Evolutionary conservation across 2,113 vertebrate genomes (phyloP), one percentile per base, ranked within the genome.

Genomic region (Rattus rattus): DNA sequence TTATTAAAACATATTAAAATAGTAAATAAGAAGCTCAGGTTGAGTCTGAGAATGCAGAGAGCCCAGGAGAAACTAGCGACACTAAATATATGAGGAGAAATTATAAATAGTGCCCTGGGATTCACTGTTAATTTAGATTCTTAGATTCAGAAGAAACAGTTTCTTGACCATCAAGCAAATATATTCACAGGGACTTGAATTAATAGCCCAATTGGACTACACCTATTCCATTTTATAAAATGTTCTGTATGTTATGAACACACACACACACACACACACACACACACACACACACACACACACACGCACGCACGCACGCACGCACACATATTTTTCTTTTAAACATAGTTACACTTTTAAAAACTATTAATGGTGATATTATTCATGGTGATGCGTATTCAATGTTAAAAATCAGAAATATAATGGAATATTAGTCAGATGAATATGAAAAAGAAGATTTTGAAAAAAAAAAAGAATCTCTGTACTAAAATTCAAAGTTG

Each of bases 401-500:
- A 36, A 1, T 11, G 17, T 88, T 88, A 16, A 91, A 84, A 54
- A 59, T 36, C 36, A n/a, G 16, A 67, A 76, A 54, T 14, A 77
- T 75, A 47, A 59, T 56, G 30, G 30, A 52, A 80, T 54, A 56
- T 56, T 54, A 54, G 28, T 54, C 33, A 59, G 3, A 26, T 4
- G 13, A 10, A 19, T 54, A 88, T 20, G 3, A 36, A 93, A 88
- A 77, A 7, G 39, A 63, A 19, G 33, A 39, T 43, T 75, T 43
- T 43, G 28, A 11, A 67, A 30, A 20, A 67, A 30, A 20, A 70
- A 43, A 75, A 73, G 10, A 16, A 69, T 65, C 47, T 47, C 6
- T 91, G 83, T 79, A 69, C 28, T 33, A 94, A 94, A 16, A 76
- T 70, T 28, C 39, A 94, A 89, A 16, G 63, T 70, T 63, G 89